Base-by-base conservation (phyloP, 2,888 invertebrate species). In the Timema cristinae region DNA sequence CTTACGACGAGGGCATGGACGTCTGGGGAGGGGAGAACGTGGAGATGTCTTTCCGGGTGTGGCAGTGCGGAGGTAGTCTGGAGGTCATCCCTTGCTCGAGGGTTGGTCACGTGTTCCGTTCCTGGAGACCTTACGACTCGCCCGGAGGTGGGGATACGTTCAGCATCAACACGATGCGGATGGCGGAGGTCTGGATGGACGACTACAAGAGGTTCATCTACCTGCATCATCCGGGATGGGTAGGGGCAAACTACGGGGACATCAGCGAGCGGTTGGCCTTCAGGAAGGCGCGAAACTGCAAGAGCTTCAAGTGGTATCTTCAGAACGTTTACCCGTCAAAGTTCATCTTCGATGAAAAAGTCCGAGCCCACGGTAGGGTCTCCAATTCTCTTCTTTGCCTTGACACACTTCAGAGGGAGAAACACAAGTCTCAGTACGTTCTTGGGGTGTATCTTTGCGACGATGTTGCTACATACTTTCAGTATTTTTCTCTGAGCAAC, bases 21-120 rank as follows among this genome's bases (percentile, higher is more conserved):
- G 94, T 95, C 76, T 96, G 96, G 96, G 97, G 97, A 61, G 97
- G 97, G 0, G 98, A 98, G 85, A 98, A 98, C 84, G 86, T 98
- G 50, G 98, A 98, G 84, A 96, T 98, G 89, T 97, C 96, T 16
- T 98, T 98, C 81, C 86, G 98, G 80, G 82, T 85, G 5, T 90
- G 89, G 89, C 88, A 87, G 85, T 89, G 97, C 81, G 98, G 98
- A 8, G 98, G 98, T 11, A 88, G 91, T 0, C 84, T 98, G 75
- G 98, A 98, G 85, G 95, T 95, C 7, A 89, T 96, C 69, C 96
- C 96, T 0, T 98, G 98, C 80, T 97, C 97, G 0, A 88, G 96
- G 68, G 97, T 98, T 7, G 98, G 98, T 0, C 98, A 98, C 82
- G 95, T 98, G 76, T 98, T 97, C 84, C 86, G 97, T 66, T 88